Percentiles rank a stretch among this genome's conserved stretches.
Evolutionary conservation across 2,113 vertebrate species (phyloP).

Genomic region (Talpa occidentalis): DNA sequence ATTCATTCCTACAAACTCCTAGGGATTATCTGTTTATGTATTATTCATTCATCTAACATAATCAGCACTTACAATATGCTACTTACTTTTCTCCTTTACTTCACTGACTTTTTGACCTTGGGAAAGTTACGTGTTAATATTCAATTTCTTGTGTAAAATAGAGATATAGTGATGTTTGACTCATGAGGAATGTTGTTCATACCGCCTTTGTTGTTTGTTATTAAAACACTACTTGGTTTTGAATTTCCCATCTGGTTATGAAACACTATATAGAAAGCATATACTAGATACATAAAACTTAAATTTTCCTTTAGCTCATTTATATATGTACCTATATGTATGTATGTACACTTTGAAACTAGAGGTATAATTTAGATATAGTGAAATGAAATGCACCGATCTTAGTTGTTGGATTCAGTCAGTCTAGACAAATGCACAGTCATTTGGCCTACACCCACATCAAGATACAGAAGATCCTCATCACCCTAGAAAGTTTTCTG

Average conservation of each 20-base stretch:
- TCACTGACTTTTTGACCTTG: not conserved
- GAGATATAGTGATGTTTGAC: not conserved
- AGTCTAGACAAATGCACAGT: not conserved
- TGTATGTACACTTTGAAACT: not conserved
- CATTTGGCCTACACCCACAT: not conserved
- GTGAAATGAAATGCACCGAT: not conserved
- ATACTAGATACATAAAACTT: not conserved
- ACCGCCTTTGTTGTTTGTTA: not conserved
- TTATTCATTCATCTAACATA: not conserved
- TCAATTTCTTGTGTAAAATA: not conserved
- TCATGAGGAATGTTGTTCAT: not conserved
- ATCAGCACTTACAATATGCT: not conserved
- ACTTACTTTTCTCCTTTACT: not conserved
- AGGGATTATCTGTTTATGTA: not conserved
- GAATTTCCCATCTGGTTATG: slow-evolving; percentile 26
- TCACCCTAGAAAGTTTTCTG: not conserved
- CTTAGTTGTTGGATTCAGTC: not conserved
- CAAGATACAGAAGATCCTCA: not conserved
- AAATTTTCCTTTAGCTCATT: slow-evolving; percentile 7
- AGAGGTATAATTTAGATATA: slow-evolving; percentile 13
- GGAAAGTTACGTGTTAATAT: not conserved
- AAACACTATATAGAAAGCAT: not conserved
- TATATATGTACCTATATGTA: not conserved
- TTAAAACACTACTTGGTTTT: not conserved
- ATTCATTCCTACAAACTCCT: not conserved